A percentile compares a stretch with the other conserved stretches of the same genome.
Evolutionary conservation across 2,797 vertebrate species (phyloP).

Genomic region (Catharus ustulatus): DNA sequence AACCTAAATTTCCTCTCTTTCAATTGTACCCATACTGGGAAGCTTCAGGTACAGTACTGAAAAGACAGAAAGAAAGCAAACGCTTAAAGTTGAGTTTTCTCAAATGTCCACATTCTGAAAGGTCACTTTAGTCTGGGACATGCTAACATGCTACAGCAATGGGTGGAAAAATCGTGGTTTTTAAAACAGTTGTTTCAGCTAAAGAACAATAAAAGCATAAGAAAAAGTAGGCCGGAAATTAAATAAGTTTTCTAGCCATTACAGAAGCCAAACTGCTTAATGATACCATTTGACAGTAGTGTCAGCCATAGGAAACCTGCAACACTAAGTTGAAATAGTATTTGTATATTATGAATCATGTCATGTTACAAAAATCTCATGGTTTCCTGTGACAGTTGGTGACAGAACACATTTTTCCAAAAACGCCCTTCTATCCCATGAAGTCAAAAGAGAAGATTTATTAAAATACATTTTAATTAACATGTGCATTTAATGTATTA

Average conservation of each 20-base stretch:
- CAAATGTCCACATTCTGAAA: neutral
- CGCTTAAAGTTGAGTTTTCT: neutral
- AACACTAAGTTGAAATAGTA: neutral
- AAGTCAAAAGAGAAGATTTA: neutral
- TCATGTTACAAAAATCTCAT: neutral
- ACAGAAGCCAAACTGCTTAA: neutral
- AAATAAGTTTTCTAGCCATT: neutral
- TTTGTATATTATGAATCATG: neutral
- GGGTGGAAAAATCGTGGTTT: accelerated
- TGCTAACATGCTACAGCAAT: neutral
- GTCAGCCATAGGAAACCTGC: neutral
- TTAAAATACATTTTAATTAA: neutral
- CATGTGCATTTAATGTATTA: neutral
- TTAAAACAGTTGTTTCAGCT: neutral
- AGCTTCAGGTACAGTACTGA: neutral
- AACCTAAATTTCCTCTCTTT: neutral
- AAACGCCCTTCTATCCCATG: neutral
- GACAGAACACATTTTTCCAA: neutral
- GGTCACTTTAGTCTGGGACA: neutral
- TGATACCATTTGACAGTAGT: neutral
- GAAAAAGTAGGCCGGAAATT: neutral
- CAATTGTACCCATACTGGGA: neutral
- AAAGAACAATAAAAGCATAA: neutral
- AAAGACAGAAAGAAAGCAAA: neutral
- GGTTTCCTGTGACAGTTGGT: neutral